These are phyloP conservation scores for Drosophila pectinifera DNA, from an alignment of 1,140 invertebrate genomes.

Conservation along the genomic window DNA sequence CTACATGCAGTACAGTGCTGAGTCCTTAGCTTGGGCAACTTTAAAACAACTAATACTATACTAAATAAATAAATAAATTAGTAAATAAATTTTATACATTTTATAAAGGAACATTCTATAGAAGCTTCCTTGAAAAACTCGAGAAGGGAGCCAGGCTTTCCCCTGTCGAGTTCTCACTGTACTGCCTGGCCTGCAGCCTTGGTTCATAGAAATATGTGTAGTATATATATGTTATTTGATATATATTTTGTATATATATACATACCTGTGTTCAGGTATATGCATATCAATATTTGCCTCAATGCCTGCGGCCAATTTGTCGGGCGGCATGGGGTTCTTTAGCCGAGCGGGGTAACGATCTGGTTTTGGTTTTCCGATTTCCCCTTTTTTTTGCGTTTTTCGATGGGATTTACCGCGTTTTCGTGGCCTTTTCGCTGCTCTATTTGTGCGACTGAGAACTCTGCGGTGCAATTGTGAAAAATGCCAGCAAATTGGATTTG, in stretches of 20 bases:
- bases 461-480: conserved; percentile 64
- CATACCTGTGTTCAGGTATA: conserved; percentile 20
- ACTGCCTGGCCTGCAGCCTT: conserved; percentile 1
- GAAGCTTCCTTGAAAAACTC: too few relatives aligned
- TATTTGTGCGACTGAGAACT: conserved; percentile 23
- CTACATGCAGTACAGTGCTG: conserved; percentile 34
- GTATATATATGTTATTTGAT: neutral
- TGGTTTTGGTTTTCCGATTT: conserved; percentile 21
- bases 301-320: conserved; percentile 75
- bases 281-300: conserved; percentile 55
- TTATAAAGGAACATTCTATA: too few relatives aligned
- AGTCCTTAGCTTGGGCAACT: too few relatives aligned
- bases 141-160: too few relatives aligned
- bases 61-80: too few relatives aligned
- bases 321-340: conserved; percentile 24
- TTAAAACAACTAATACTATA: too few relatives aligned
- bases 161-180: neutral
- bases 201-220: neutral
- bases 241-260: conserved; percentile 5
- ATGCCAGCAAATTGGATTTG: conserved; percentile 73
- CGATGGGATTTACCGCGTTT: neutral
- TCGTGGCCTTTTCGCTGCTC: conserved; percentile 9
- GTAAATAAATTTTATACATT: neutral
- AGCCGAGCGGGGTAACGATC: conserved; percentile 11
- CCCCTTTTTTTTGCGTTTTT: neutral